Percentiles rank a stretch among this genome's conserved stretches.
phyloP scores from a whole-genome alignment of 2,113 vertebrate species.

The Acinonyx jubatus region DNA sequence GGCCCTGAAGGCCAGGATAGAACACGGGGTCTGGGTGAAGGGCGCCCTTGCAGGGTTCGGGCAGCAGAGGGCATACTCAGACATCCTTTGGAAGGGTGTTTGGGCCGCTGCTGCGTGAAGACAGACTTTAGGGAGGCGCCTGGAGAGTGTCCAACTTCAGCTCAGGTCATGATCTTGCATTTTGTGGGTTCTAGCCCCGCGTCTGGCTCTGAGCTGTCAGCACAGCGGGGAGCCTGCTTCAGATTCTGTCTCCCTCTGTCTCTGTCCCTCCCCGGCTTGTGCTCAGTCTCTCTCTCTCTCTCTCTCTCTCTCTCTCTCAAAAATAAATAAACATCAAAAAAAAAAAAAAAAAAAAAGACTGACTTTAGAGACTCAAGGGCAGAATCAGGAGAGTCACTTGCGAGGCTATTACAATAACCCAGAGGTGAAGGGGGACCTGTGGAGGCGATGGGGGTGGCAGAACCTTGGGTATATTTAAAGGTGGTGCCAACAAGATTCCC shows the following conservation, averaged over 20 bases:
- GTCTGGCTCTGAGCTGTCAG: no score
- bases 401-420: neutral
- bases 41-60: neutral
- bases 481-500: neutral
- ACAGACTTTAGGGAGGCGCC: neutral
- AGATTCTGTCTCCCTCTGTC: no score
- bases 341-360: neutral
- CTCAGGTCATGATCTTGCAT: no score
- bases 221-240: no score
- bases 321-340: no score
- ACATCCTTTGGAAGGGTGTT: neutral
- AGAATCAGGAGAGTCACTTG: neutral
- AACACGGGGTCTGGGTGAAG: neutral
- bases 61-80: neutral
- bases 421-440: neutral
- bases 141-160: no score
- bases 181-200: no score
- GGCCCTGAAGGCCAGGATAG: rapidly evolving
- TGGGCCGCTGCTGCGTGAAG: neutral
- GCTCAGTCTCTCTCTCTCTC: no score
- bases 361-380: neutral
- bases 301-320: no score
- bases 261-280: no score
- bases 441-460: neutral
- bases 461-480: neutral